Conservation (phyloP, 2,113 vertebrate species). For the Neoarius graeffei region DNA sequence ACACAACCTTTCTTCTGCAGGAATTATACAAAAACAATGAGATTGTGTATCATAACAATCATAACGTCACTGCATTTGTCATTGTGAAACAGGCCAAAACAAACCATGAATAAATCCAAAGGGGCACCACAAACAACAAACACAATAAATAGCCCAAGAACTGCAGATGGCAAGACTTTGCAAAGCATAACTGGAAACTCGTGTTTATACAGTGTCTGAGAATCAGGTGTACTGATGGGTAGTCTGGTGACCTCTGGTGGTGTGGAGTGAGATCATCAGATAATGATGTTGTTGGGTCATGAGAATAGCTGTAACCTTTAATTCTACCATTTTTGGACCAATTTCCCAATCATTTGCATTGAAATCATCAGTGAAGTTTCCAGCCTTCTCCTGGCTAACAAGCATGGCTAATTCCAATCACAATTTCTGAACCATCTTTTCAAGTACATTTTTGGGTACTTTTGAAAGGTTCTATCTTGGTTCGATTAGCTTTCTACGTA, state of each 20-base stretch:
- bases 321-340: not conserved
- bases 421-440: not conserved
- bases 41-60: not conserved
- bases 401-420: not conserved
- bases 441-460: too few relatives aligned
- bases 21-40: too few relatives aligned
- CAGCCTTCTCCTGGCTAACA: not conserved
- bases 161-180: not conserved
- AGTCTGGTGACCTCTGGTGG: not conserved
- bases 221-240: not conserved
- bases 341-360: not conserved
- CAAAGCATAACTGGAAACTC: not conserved
- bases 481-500: not conserved
- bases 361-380: not conserved
- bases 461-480: not conserved
- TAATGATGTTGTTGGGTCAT: not conserved
- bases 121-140: not conserved
- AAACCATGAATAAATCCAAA: not conserved
- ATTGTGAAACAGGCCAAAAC: not conserved
- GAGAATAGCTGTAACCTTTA: not conserved
- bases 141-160: not conserved
- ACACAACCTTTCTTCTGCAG: too few relatives aligned
- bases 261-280: not conserved
- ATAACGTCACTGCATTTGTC: not conserved
- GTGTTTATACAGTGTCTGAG: not conserved